phyloP scores from a whole-genome alignment of 2,888 invertebrate genomes.

The Philaethria dido region DNA sequence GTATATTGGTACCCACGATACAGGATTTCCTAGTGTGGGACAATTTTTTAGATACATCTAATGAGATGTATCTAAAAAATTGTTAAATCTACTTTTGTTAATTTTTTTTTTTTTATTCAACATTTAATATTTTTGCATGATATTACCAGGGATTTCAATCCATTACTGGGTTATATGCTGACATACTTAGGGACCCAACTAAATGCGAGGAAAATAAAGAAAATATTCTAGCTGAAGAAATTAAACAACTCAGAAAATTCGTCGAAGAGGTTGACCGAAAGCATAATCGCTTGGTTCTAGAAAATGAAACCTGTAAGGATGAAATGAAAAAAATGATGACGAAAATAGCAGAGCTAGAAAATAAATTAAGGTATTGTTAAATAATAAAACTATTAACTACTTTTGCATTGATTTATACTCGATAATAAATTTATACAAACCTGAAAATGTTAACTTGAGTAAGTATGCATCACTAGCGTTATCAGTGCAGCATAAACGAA shows the following conservation, averaged over 20 bases:
- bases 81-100: too few species aligned
- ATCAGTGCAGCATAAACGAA: too few species aligned
- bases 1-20: too few species aligned
- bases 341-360: slow-evolving; percentile 69
- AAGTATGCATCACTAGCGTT: too few species aligned
- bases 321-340: slow-evolving; percentile 63
- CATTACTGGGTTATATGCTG: slow-evolving; percentile 67
- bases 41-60: too few species aligned
- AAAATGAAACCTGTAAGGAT: slow-evolving; percentile 64
- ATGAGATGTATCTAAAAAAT: too few species aligned
- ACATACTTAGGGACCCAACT: slow-evolving; percentile 61
- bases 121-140: slow-evolving; percentile 9
- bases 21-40: too few species aligned
- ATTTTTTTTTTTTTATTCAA: too few species aligned
- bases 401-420: too few species aligned
- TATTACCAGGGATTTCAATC: slow-evolving; percentile 68
- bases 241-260: slow-evolving; percentile 57
- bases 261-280: slow-evolving; percentile 63
- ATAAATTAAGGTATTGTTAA: slow-evolving; percentile 61
- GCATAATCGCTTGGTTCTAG: slow-evolving; percentile 58
- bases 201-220: slow-evolving; percentile 47
- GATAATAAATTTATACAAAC: too few species aligned
- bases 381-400: too few species aligned
- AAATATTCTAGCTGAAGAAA: slow-evolving; percentile 50
- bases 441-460: too few species aligned